phyloP scores from a whole-genome alignment of 2,797 vertebrate genomes.

The Podarcis siculus region DNA sequence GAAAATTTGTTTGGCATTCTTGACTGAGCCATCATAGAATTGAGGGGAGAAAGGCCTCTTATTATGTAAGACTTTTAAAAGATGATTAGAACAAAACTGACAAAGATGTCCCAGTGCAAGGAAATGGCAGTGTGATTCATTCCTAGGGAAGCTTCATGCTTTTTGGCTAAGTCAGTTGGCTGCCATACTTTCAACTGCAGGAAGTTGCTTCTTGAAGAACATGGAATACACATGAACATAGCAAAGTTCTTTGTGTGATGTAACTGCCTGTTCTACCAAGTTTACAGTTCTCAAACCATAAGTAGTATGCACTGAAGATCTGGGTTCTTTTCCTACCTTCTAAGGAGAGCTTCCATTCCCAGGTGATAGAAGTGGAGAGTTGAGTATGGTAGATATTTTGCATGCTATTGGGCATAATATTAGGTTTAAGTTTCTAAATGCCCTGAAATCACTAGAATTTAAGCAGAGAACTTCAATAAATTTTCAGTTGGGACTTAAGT shows the following conservation, averaged over 20 bases:
- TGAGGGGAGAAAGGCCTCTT: background rate
- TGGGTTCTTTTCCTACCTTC: too few species aligned
- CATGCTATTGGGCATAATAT: background rate
- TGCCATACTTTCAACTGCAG: background rate
- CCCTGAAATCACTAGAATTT: background rate
- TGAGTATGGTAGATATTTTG: background rate
- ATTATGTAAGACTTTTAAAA: background rate
- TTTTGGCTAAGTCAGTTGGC: background rate
- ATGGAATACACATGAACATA: background rate
- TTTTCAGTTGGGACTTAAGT: background rate
- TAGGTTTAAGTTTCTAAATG: background rate
- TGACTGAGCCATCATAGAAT: background rate
- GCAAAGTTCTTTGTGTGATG: background rate
- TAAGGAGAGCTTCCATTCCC: background rate
- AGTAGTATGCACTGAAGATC: background rate
- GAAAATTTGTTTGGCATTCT: too few species aligned
- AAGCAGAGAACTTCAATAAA: background rate
- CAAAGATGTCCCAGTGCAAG: background rate
- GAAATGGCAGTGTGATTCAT: background rate
- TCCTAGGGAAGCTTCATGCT: background rate
- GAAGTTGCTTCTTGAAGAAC: background rate
- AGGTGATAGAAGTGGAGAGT: background rate
- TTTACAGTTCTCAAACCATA: background rate
- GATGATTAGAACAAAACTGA: background rate
- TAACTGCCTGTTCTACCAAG: background rate